A percentile compares a stretch with the other conserved stretches of the same genome.
These are phyloP conservation scores for Plagiodera versicolora DNA, from an alignment of 2,888 invertebrate species.

Conservation along the genomic window DNA sequence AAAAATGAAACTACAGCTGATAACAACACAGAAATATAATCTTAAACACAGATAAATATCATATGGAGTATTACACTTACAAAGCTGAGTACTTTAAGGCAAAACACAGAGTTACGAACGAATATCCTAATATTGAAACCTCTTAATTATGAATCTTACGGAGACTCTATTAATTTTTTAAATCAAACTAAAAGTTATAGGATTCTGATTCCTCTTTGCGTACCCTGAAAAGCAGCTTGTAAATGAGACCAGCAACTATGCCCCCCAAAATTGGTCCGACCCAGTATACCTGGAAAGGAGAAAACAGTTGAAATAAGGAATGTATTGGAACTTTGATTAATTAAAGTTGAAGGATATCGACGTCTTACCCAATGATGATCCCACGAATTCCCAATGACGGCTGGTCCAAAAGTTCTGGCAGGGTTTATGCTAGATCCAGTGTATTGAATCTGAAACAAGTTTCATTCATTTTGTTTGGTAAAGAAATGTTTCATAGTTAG, in stretches of 20 bases:
- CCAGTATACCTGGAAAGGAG: constrained; percentile 62
- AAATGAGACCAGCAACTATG: constrained; percentile 59
- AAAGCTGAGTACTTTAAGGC: not conserved
- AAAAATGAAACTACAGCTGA: not conserved
- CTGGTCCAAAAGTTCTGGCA: constrained; percentile 71
- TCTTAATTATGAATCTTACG: too few relatives aligned
- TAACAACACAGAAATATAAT: not conserved
- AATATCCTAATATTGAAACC: too few relatives aligned
- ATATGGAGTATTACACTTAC: not conserved
- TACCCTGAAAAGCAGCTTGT: constrained; percentile 63
- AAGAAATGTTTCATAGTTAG: too few relatives aligned
- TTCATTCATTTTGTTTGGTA: too few relatives aligned
- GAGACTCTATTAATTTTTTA: too few relatives aligned
- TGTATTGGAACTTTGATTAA: not conserved
- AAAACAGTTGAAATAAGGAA: too few relatives aligned
- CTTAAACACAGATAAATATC: not conserved
- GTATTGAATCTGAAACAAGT: constrained; percentile 59
- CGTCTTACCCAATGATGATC: constrained; percentile 64
- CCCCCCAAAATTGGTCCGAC: constrained; percentile 65
- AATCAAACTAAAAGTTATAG: constrained; percentile 68
- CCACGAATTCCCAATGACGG: constrained; percentile 65
- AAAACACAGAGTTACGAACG: too few relatives aligned
- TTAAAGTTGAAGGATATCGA: not conserved
- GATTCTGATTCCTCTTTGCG: constrained; percentile 71
- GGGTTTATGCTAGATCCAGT: constrained; percentile 75